phyloP scores from a whole-genome alignment of 2,888 invertebrate species.

The Mythimna vitellina region DNA sequence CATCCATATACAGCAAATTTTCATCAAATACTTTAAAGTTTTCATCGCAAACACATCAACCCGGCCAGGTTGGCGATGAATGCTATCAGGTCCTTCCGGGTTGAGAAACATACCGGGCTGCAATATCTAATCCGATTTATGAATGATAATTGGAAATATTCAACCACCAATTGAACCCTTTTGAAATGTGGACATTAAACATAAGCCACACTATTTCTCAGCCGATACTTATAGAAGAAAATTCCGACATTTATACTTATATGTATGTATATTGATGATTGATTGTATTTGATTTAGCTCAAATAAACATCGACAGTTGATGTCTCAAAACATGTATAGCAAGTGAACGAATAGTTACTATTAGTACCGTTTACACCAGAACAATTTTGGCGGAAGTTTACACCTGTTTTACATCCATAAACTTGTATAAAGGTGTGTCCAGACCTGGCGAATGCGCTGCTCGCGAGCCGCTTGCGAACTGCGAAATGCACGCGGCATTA shows the following conservation, averaged over 20 bases:
- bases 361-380: not conserved
- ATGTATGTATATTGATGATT: not conserved
- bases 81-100: too few species aligned
- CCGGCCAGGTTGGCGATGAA: too few species aligned
- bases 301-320: not conserved
- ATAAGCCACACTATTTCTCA: not conserved
- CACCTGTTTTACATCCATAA: not conserved
- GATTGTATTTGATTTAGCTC: not conserved
- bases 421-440: not conserved
- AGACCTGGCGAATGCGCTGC: too few species aligned
- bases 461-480: too few species aligned
- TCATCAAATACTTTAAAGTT: too few species aligned
- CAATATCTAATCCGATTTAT: not conserved
- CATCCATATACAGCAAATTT: too few species aligned
- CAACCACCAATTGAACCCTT: not conserved
- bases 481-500: too few species aligned
- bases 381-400: not conserved
- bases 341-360: not conserved
- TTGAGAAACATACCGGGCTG: too few species aligned
- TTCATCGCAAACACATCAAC: too few species aligned
- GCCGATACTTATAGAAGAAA: not conserved
- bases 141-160: not conserved
- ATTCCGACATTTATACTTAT: not conserved
- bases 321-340: slow-evolving; percentile 21
- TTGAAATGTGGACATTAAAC: not conserved